Conservation (phyloP, 2,888 invertebrate genomes). For the Smittia sp. region DNA sequence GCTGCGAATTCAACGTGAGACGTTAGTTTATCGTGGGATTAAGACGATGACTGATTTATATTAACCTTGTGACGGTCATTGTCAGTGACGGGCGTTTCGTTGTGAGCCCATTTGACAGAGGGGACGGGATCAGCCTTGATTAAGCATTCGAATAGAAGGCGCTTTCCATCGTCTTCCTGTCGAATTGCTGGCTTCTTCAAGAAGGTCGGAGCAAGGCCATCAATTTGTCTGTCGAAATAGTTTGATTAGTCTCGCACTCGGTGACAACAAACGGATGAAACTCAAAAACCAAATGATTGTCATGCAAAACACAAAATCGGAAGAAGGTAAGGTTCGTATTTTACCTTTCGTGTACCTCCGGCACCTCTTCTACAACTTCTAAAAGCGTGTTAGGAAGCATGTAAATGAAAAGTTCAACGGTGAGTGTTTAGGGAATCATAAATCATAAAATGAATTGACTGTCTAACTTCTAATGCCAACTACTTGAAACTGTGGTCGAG, state of each 20-base stretch:
- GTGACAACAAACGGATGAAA: neutral
- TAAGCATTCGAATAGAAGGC: conserved; percentile 89
- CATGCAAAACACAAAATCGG: conserved; percentile 23
- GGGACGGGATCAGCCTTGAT: conserved; percentile 92
- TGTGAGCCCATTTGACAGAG: conserved; percentile 86
- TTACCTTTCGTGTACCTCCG: conserved; percentile 31
- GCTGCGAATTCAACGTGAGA: conserved; percentile 56
- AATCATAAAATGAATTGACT: neutral
- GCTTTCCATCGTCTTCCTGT: conserved; percentile 94
- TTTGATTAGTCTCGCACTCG: neutral
- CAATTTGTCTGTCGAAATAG: conserved; percentile 76
- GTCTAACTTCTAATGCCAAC: neutral
- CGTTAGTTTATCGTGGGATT: too few species aligned
- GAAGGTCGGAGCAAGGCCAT: conserved; percentile 96
- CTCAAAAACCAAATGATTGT: neutral
- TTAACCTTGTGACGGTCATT: conserved; percentile 81
- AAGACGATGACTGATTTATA: neutral
- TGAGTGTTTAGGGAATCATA: neutral
- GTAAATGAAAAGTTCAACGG: neutral
- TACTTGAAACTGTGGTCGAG: neutral
- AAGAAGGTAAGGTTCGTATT: neutral
- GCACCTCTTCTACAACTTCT: conserved; percentile 31
- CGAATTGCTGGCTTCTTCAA: conserved; percentile 96
- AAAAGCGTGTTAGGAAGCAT: conserved; percentile 26
- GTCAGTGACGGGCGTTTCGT: conserved; percentile 75